These are phyloP conservation scores for Zaprionus lineosus DNA, from an alignment of 2,888 invertebrate species.

Conservation along the genomic window DNA sequence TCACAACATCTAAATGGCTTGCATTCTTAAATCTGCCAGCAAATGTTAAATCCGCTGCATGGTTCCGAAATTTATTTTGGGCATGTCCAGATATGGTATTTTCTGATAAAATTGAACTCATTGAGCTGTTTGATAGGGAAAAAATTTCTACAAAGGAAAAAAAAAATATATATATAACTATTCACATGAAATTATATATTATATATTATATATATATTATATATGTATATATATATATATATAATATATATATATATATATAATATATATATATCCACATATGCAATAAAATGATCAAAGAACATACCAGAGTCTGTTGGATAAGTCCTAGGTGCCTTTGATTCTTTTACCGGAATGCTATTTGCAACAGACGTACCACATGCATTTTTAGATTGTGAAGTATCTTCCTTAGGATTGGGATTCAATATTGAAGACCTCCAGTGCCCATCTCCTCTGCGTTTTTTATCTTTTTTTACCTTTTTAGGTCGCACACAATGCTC, in stretches of 20 bases:
- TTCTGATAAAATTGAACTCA: constrained; percentile 76
- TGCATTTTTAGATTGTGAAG: constrained; percentile 14
- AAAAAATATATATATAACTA: too few relatives aligned
- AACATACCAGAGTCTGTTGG: constrained; percentile 55
- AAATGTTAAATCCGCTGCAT: constrained; percentile 78
- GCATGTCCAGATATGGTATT: constrained; percentile 41
- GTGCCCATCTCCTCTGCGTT: constrained; percentile 48
- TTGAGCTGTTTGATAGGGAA: constrained; percentile 78
- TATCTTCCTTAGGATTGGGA: constrained; percentile 19
- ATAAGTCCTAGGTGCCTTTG: constrained; percentile 23
- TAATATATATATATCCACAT: too few relatives aligned
- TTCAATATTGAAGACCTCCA: constrained; percentile 8
- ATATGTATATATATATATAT: background rate
- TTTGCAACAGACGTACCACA: constrained; percentile 36
- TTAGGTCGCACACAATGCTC: constrained; percentile 34
- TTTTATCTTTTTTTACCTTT: constrained; percentile 74
- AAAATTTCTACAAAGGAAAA: constrained; percentile 58
- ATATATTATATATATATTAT: too few relatives aligned
- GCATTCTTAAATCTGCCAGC: constrained; percentile 79
- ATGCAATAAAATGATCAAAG: too few relatives aligned
- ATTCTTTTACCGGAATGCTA: constrained; percentile 51
- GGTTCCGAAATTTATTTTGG: constrained; percentile 32
- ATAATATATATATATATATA: background rate
- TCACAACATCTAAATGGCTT: constrained; percentile 35
- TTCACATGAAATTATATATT: too few relatives aligned